Conservation (phyloP, 2,113 vertebrate genomes). For the Cyprinodon variegatus region DNA sequence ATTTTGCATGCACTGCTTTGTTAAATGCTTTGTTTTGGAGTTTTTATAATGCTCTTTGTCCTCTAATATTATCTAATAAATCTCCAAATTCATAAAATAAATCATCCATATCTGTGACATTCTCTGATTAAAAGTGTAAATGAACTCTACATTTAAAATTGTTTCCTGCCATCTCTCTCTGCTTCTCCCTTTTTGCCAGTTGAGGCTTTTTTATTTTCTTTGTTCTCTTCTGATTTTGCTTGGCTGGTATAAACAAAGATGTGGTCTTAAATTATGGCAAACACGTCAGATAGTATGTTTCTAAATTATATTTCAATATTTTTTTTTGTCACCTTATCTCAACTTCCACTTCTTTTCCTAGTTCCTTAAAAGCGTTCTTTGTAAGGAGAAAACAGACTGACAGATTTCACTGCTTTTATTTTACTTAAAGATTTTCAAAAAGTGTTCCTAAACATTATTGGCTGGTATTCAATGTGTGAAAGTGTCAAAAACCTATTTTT, state of each 20-base stretch:
- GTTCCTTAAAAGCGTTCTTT: background rate
- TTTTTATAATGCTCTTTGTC: background rate
- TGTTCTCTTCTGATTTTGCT: background rate
- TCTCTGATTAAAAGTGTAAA: too few species aligned
- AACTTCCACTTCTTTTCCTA: background rate
- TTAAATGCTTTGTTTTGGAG: too few species aligned
- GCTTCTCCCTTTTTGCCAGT: background rate
- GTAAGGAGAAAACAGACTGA: background rate
- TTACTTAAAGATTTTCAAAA: background rate
- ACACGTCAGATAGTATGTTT: background rate
- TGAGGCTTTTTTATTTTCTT: background rate
- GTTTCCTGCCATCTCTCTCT: too few species aligned
- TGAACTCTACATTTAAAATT: too few species aligned
- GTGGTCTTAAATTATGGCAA: background rate
- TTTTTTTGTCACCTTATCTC: background rate
- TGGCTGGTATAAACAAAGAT: background rate
- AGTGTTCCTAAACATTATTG: background rate
- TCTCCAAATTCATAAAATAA: too few species aligned
- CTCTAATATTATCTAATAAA: too few species aligned
- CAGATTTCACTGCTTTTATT: background rate
- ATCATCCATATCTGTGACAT: too few species aligned
- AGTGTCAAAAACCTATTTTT: background rate
- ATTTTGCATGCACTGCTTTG: too few species aligned
- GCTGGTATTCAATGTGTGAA: background rate
- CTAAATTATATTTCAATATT: background rate